Percentiles rank a stretch among this genome's conserved stretches.
Evolutionary conservation across 1,140 invertebrate genomes (phyloP).

Genomic region (Phthorimaea operculella): DNA sequence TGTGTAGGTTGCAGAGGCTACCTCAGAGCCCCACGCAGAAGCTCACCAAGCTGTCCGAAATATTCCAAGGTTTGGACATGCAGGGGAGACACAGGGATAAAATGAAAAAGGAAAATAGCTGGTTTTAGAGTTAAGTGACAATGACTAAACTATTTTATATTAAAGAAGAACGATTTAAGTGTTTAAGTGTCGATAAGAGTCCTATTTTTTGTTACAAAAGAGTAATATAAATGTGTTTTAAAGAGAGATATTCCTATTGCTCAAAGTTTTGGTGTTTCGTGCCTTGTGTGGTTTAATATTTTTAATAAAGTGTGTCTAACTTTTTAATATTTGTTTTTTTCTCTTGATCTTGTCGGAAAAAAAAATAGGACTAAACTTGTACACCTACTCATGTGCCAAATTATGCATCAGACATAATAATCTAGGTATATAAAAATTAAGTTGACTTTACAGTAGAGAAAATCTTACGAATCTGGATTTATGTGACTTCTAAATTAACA

Average conservation of each 20-base stretch:
- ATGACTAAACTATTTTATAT: conserved; percentile 18
- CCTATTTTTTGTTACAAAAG: conserved; percentile 27
- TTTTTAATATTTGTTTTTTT: conserved; percentile 10
- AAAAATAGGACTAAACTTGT: too few relatives aligned
- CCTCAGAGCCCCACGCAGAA: conserved; percentile 44
- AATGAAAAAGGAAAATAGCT: conserved; percentile 61
- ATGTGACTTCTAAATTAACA: too few relatives aligned
- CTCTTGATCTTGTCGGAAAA: too few relatives aligned
- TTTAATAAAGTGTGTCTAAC: conserved; percentile 26
- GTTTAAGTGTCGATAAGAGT: conserved; percentile 30
- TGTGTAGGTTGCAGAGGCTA: conserved; percentile 37
- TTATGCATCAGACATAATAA: too few relatives aligned
- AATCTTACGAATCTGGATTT: too few relatives aligned
- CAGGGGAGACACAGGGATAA: conserved; percentile 46
- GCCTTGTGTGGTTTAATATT: conserved; percentile 16
- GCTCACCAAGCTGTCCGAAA: conserved; percentile 49
- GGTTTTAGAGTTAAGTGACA: conserved; percentile 41
- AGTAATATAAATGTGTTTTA: conserved; percentile 10
- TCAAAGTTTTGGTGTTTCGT: conserved; percentile 41
- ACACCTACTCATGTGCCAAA: too few relatives aligned
- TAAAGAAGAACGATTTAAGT: conserved; percentile 21
- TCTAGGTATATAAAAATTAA: too few relatives aligned
- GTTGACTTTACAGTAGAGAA: too few relatives aligned
- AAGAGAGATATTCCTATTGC: conserved; percentile 35
- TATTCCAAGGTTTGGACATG: conserved; percentile 54